A percentile compares a stretch with the other conserved stretches of the same genome.
Evolutionary conservation across 2,888 invertebrate genomes (phyloP).

Genomic region (Linyphia triangularis): DNA sequence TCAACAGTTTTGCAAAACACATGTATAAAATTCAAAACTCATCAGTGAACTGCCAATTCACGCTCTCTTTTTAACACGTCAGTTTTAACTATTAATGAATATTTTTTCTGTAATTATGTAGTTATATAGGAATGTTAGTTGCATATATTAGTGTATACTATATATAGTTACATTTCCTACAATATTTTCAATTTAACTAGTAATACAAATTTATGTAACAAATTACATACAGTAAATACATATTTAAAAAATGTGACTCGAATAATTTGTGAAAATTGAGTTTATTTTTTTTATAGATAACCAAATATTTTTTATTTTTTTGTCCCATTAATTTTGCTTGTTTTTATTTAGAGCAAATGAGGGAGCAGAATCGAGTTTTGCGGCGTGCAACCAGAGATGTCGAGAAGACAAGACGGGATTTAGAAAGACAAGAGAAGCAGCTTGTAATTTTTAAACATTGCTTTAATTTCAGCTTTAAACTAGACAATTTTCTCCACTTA

Average conservation of each 20-base stretch:
- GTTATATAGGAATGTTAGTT: too few species aligned
- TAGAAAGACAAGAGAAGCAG: constrained; percentile 94
- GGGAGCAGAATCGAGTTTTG: constrained; percentile 89
- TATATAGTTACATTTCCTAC: too few species aligned
- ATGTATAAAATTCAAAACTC: too few species aligned
- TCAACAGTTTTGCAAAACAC: too few species aligned
- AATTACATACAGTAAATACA: not conserved
- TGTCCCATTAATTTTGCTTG: not conserved
- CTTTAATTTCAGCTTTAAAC: not conserved
- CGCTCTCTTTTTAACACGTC: too few species aligned
- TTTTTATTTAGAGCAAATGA: constrained; percentile 85
- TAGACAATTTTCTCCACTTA: not conserved
- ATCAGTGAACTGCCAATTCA: too few species aligned
- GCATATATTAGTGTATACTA: too few species aligned
- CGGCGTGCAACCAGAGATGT: constrained; percentile 90
- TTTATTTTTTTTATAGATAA: not conserved
- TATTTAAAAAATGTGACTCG: not conserved
- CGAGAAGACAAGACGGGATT: constrained; percentile 88
- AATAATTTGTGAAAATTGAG: not conserved
- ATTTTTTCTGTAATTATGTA: too few species aligned
- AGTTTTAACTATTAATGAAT: too few species aligned
- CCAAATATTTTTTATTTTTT: not conserved
- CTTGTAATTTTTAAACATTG: constrained; percentile 84
- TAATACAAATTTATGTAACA: not conserved
- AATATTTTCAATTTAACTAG: too few species aligned